A percentile compares a stretch with the other conserved stretches of the same genome.
These are phyloP conservation scores for Psettodes erumei DNA, from an alignment of 2,113 vertebrate genomes.

Conservation along the genomic window DNA sequence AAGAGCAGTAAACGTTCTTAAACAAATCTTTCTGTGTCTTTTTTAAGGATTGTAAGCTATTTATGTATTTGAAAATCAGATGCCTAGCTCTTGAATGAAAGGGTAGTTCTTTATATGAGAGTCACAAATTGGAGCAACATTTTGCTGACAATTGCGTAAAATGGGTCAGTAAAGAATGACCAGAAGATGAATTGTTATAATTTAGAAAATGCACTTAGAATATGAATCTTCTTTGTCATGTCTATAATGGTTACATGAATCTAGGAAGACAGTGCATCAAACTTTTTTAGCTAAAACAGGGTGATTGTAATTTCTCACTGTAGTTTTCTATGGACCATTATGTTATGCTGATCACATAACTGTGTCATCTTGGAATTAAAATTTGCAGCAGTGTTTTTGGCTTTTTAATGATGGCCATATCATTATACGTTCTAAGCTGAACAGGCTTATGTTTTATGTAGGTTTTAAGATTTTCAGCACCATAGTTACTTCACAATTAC, in stretches of 20 bases:
- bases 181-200: not conserved
- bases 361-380: constrained; percentile 24
- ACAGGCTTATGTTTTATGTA: constrained; percentile 35
- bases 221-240: not conserved
- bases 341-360: constrained; percentile 15
- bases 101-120: not conserved
- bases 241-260: not conserved
- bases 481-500: constrained; percentile 52
- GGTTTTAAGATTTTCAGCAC: constrained; percentile 28
- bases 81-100: not conserved
- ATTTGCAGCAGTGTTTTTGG: constrained; percentile 30
- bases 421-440: constrained; percentile 1
- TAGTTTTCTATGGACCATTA: constrained; percentile 10
- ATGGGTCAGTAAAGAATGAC: not conserved
- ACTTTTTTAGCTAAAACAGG: not conserved
- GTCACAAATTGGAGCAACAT: not conserved
- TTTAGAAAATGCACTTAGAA: not conserved
- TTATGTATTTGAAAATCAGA: not conserved
- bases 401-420: constrained; percentile 29
- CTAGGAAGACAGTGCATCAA: constrained; percentile 1
- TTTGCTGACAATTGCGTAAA: not conserved
- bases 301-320: constrained; percentile 1
- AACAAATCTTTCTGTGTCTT: too few relatives aligned
- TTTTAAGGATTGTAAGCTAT: not conserved
- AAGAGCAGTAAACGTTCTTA: not conserved